Percentiles rank a stretch among this genome's conserved stretches.
These are phyloP conservation scores for Eristalinus sepulchralis DNA, from an alignment of 2,888 invertebrate species.

Conservation along the genomic window DNA sequence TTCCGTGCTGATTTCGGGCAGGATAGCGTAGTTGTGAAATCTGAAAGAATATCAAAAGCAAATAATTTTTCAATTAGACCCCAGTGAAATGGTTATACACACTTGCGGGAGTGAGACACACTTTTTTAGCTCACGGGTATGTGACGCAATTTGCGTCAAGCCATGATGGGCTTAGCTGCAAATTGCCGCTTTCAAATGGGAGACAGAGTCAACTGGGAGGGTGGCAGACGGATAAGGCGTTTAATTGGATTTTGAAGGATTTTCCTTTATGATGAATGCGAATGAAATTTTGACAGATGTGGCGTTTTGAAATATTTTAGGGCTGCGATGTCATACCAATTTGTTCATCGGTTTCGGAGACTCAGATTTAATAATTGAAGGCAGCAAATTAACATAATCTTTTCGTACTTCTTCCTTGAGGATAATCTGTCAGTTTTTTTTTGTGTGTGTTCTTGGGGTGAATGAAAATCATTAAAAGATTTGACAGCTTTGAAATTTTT, in stretches of 20 bases:
- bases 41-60: slow-evolving; percentile 59
- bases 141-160: slow-evolving; percentile 45
- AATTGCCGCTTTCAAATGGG: slow-evolving; percentile 25
- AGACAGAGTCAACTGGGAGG: slow-evolving; percentile 14
- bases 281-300: slow-evolving; percentile 63
- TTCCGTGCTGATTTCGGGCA: slow-evolving; percentile 6
- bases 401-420: neutral
- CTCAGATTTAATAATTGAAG: neutral
- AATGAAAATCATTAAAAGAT: no score
- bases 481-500: no score
- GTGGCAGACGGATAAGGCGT: slow-evolving; percentile 32
- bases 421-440: neutral
- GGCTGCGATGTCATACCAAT: neutral
- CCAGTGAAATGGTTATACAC: slow-evolving; percentile 54
- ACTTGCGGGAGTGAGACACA: slow-evolving; percentile 40
- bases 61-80: slow-evolving; percentile 70
- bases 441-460: neutral
- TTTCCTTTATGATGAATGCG: slow-evolving; percentile 33
- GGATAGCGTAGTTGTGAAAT: slow-evolving; percentile 20
- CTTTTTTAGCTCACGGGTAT: slow-evolving; percentile 55
- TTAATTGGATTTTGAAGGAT: slow-evolving; percentile 68
- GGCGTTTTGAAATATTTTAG: neutral
- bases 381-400: neutral
- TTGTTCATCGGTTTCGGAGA: neutral
- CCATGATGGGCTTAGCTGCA: slow-evolving; percentile 8